Evolutionary conservation across 2,797 vertebrate genomes (phyloP), one percentile per base, ranked within the genome.

Genomic region (Acridotheres tristis): DNA sequence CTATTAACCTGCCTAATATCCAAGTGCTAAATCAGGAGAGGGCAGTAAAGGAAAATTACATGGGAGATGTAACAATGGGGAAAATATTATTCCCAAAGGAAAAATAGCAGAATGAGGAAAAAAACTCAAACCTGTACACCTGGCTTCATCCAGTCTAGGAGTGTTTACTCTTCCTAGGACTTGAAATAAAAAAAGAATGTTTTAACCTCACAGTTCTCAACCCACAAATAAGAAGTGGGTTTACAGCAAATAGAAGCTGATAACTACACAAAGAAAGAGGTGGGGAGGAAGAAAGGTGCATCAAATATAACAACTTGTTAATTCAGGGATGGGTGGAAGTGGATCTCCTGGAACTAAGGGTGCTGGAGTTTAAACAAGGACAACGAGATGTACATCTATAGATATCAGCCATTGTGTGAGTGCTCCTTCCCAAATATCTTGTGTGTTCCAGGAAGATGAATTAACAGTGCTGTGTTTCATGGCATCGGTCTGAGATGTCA

Each of bases 21-120:
- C 78, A 91, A 71, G 72, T 67, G 17, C 65, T 91, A 91, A 96
- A 96, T 92, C 89, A 91, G 93, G 95, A 93, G 78, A 88, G 58
- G 45, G 38, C 72, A 88, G 65, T 92, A 85, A 91, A 89, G 57
- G 65, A 80, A 88, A 92, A 85, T 82, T 84, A 79, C 75, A 29
- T 3, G 0, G 54, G 48, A 94, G 67, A 69, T 50, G 27, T 79
- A 93, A 77, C 57, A 93, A 88, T 47, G 57, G 57, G 67, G 34
- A 38, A 92, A 87, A 77, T 53, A 50, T 51, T 5, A 55, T 68
- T 75, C 50, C 36, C 17, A 69, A 50, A 67, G 47, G 50, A 62
- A 86, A 81, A 90, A 69, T 4, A 81, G 38, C 10, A 36, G 47
- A 58, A 8, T 42, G n/a, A 90, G 16, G 14, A 2, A 63, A 62